Conservation (phyloP, 1,140 invertebrate genomes). For the Araneus ventricosus region DNA sequence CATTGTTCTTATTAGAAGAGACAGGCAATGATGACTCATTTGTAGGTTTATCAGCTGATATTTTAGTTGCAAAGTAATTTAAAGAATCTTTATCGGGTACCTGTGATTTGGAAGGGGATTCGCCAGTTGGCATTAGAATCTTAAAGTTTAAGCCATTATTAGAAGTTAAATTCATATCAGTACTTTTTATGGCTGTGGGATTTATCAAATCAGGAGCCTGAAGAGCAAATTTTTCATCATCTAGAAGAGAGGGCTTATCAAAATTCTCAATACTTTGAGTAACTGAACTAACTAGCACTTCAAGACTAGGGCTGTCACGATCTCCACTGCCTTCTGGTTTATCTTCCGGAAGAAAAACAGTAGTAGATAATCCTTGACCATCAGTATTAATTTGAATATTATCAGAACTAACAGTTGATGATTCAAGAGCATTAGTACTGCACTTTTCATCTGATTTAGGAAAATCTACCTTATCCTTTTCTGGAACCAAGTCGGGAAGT, state of each 20-base stretch:
- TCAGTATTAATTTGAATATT: background rate
- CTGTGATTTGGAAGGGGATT: background rate
- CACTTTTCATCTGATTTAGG: background rate
- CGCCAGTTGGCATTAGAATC: background rate
- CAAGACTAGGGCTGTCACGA: constrained; percentile 50
- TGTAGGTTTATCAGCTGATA: background rate
- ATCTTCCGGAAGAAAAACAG: background rate
- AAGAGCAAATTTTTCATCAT: constrained; percentile 64
- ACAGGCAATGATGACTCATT: background rate
- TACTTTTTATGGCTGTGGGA: background rate
- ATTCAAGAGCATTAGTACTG: background rate
- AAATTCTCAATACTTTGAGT: constrained; percentile 54
- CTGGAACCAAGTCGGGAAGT: background rate
- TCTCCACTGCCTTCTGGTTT: background rate
- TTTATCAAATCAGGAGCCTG: background rate
- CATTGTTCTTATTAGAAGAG: background rate
- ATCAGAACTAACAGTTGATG: background rate
- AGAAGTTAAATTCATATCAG: background rate
- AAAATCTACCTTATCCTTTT: background rate
- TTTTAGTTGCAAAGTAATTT: too few species aligned
- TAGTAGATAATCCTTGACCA: background rate
- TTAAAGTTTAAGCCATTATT: constrained; percentile 20
- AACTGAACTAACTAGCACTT: constrained; percentile 30
- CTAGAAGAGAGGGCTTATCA: constrained; percentile 39
- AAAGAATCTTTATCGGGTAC: too few species aligned